Conservation (phyloP, 1,140 invertebrate genomes). For the Drosophila teissieri region DNA sequence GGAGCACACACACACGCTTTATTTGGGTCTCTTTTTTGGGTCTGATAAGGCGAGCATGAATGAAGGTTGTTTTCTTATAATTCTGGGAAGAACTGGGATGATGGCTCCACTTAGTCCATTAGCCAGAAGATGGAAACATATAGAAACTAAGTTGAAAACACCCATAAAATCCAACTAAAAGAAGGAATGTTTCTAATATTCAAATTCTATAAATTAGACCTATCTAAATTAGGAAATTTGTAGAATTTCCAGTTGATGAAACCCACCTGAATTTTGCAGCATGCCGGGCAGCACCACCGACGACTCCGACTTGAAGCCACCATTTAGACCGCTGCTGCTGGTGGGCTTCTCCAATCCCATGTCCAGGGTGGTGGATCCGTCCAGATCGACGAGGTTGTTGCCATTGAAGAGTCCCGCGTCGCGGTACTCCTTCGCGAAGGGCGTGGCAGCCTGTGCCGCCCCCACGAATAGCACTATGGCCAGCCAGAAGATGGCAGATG, state of each 20-base stretch:
- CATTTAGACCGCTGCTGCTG: slow-evolving; percentile 17
- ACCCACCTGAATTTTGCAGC: slow-evolving; percentile 59
- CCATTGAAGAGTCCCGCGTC: slow-evolving; percentile 61
- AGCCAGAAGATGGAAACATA: neutral
- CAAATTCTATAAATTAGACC: too few relatives aligned
- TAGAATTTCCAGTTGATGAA: neutral
- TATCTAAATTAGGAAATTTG: too few relatives aligned
- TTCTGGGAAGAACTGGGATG: slow-evolving; percentile 14
- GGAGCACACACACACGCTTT: slow-evolving; percentile 3
- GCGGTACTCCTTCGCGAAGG: slow-evolving; percentile 75
- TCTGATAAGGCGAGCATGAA: slow-evolving; percentile 26
- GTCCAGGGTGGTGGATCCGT: slow-evolving; percentile 63
- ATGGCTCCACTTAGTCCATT: neutral
- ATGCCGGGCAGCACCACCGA: slow-evolving; percentile 68
- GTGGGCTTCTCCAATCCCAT: slow-evolving; percentile 58
- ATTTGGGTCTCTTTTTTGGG: neutral
- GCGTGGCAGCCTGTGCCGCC: slow-evolving; percentile 55
- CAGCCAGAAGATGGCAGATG: slow-evolving; percentile 40
- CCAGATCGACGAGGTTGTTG: slow-evolving; percentile 65
- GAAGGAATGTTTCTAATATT: too few relatives aligned
- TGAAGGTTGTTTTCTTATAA: slow-evolving; percentile 17
- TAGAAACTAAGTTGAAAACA: neutral
- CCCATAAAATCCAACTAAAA: neutral
- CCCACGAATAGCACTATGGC: slow-evolving; percentile 34
- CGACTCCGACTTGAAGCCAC: slow-evolving; percentile 62